These are phyloP conservation scores for Macrochelys suwanniensis DNA, from an alignment of 2,797 vertebrate species.

Conservation along the genomic window DNA sequence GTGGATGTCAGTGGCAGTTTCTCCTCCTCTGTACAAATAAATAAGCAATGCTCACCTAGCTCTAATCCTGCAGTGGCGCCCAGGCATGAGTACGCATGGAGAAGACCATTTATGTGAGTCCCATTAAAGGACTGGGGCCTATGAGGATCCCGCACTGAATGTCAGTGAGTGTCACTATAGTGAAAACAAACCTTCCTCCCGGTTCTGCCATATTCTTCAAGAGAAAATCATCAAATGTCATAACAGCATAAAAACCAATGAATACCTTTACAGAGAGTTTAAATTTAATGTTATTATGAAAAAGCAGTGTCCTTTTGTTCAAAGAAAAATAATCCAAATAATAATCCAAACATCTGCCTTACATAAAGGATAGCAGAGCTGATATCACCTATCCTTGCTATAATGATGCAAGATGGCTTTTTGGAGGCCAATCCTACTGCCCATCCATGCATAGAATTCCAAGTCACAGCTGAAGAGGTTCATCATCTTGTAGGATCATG, in stretches of 20 bases:
- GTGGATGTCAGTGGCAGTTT: neutral
- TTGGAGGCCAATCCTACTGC: neutral
- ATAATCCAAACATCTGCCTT: neutral
- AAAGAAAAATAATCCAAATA: neutral
- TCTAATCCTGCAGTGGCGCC: too few relatives aligned
- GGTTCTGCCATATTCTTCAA: neutral
- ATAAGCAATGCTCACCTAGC: too few relatives aligned
- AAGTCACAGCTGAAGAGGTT: neutral
- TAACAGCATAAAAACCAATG: neutral
- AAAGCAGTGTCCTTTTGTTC: neutral
- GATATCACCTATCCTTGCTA: neutral
- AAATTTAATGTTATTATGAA: neutral
- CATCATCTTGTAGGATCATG: neutral
- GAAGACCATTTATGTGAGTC: neutral
- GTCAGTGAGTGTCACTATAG: neutral
- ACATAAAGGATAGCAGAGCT: rapidly evolving
- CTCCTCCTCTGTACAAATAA: neutral
- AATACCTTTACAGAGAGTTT: neutral
- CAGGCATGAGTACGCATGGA: neutral
- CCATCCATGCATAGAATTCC: neutral
- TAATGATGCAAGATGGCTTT: neutral
- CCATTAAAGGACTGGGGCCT: slow-evolving; percentile 59
- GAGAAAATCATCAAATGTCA: neutral
- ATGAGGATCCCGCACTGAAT: neutral
- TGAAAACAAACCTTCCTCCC: neutral